phyloP scores from a whole-genome alignment of 2,888 invertebrate genomes.

The Drosophila aldrichi region DNA sequence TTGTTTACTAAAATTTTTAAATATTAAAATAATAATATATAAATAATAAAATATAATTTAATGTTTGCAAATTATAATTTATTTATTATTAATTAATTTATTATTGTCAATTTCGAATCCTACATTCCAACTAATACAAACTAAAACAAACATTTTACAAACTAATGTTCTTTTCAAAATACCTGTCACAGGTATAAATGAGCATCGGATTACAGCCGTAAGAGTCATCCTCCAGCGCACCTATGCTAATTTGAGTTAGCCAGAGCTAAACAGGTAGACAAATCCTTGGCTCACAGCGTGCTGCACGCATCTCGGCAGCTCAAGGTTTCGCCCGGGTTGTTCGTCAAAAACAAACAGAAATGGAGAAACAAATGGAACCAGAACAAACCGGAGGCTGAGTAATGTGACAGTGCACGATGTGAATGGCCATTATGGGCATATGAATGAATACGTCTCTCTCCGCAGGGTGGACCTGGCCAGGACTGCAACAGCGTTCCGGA shows the following conservation, averaged over 20 bases:
- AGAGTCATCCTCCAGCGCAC: constrained; percentile 4
- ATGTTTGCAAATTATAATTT: too few species aligned
- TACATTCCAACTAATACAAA: neutral
- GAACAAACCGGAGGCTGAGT: constrained; percentile 43
- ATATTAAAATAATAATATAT: too few species aligned
- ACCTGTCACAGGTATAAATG: constrained; percentile 7
- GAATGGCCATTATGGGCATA: constrained; percentile 45
- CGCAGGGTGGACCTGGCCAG: constrained; percentile 7
- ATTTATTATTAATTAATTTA: neutral
- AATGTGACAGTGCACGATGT: constrained; percentile 54
- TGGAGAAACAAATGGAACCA: constrained; percentile 24
- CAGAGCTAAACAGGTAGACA: constrained; percentile 35
- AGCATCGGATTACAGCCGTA: neutral
- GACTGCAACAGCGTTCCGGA: constrained; percentile 7
- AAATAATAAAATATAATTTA: too few species aligned
- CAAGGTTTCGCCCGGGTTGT: constrained; percentile 12
- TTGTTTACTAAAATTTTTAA: too few species aligned
- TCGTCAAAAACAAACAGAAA: constrained; percentile 45
- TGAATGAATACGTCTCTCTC: constrained; percentile 50
- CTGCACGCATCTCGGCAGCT: constrained; percentile 11
- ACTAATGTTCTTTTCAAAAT: neutral
- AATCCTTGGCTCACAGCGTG: neutral
- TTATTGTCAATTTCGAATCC: neutral
- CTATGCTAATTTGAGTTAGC: constrained; percentile 38
- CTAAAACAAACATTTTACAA: neutral